Percentiles rank a stretch among this genome's conserved stretches.
These are phyloP conservation scores for Calliopum simillimum DNA, from an alignment of 2,888 invertebrate genomes.

Conservation along the genomic window DNA sequence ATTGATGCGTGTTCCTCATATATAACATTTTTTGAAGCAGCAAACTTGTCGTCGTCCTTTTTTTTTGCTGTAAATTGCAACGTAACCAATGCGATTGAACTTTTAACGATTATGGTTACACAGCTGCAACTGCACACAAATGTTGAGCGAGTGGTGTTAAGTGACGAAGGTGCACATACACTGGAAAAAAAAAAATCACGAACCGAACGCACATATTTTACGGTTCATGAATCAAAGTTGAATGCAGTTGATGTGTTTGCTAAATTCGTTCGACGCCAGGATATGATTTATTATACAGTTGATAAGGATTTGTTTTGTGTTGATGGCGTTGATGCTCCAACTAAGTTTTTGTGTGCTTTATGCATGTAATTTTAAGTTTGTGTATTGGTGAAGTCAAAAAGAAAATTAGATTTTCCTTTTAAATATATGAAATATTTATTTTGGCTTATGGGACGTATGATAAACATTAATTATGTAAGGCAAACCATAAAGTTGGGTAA, in stretches of 20 bases:
- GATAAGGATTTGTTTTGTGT: slow-evolving; percentile 5
- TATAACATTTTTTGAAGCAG: not conserved
- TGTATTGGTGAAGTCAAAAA: too few species aligned
- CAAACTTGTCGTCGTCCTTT: not conserved
- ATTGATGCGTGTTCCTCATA: not conserved
- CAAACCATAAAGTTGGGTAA: too few species aligned
- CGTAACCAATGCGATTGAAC: slow-evolving; percentile 6
- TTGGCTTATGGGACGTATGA: too few species aligned
- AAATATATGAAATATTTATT: too few species aligned
- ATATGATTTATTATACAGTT: slow-evolving; percentile 23
- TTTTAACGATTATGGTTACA: slow-evolving; percentile 21
- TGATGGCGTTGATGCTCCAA: too few species aligned
- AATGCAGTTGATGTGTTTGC: not conserved
- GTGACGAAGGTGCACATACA: not conserved
- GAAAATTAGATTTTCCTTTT: too few species aligned
- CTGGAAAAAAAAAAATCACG: not conserved
- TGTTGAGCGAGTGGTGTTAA: not conserved
- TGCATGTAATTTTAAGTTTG: too few species aligned
- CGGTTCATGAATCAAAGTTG: slow-evolving; percentile 25
- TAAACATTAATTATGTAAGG: too few species aligned
- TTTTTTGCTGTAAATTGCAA: slow-evolving; percentile 1
- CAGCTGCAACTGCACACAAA: slow-evolving; percentile 5
- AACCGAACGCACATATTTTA: slow-evolving; percentile 1
- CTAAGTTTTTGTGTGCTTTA: too few species aligned
- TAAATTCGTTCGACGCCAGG: not conserved